These are phyloP conservation scores for Paracyclopina nana DNA, from an alignment of 1,140 invertebrate species.

Conservation along the genomic window DNA sequence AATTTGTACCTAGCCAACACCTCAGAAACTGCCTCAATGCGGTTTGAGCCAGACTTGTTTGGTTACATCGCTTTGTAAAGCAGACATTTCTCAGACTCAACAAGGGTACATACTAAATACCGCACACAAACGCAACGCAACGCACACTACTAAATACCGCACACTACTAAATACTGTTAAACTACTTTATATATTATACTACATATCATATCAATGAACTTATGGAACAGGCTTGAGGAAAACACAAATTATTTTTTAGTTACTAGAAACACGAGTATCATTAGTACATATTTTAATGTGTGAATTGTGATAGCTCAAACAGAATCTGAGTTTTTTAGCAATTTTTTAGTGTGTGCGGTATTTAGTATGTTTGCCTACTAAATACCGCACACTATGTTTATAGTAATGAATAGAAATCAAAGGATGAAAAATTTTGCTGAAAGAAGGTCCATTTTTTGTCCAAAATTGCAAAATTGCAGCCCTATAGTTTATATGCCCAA, in stretches of 20 bases:
- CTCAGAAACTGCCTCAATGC: neutral
- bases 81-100: neutral
- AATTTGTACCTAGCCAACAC: neutral
- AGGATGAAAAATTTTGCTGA: neutral
- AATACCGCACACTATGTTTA: too few species aligned
- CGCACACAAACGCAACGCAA: neutral
- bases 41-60: neutral
- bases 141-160: neutral
- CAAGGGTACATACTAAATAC: neutral
- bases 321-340: neutral
- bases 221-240: neutral
- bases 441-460: neutral
- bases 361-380: too few species aligned
- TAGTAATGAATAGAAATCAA: neutral
- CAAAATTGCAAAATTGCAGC: neutral
- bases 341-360: neutral
- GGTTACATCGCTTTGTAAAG: neutral
- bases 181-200: neutral
- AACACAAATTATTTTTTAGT: neutral
- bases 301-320: too few species aligned
- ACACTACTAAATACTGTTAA: neutral
- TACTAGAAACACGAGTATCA: neutral
- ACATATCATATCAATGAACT: neutral
- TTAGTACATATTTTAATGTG: neutral
- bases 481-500: neutral